Evolutionary conservation across 2,888 invertebrate genomes (phyloP), one percentile per base, ranked within the genome.

Genomic region (Saturnia pavonia): DNA sequence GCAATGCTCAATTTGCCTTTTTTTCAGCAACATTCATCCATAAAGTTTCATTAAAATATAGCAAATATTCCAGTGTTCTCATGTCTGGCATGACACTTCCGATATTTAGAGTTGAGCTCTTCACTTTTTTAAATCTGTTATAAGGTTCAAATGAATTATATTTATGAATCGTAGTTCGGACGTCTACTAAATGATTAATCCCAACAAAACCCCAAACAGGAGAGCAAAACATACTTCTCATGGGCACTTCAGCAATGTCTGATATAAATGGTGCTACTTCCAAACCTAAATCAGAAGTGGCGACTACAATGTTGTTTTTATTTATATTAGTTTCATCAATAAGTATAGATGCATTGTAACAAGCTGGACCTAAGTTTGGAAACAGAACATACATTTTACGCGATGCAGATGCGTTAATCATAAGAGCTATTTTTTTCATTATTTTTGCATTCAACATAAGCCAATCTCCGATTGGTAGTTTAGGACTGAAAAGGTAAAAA

Each of bases 181-280:
- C 81, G 81, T 95, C 95, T 9, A 95, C 90, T 71, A 94, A 90
- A 51, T 94, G 91, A 78, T 94, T 94, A 34, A 94, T 82, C 19
- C 95, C 95, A 43, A 95, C 88, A 76, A 94, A 95, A 12, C 96
- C 96, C 95, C 96, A 96, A 8, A 96, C 95, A 45, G 95, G 95
- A 12, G 96, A 95, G 71, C 94, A 95, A 79, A 94, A 93, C 77
- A 96, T 91, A 77, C 93, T 89, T 76, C 85, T 85, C 72, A 94
- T 75, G 0, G 94, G 90, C 16, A 95, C 82, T 78, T 92, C 87
- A 11, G 92, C 88, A 68, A 90, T 86, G 80, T 94, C 87, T 16
- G 95, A 90, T 42, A 91, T 79, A 42, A 86, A 79, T 48, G 86
- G 82, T 40, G 93, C 79, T 68, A 91, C 83, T 74, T 94, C 92